These are phyloP conservation scores for Arrhopalites spinosus DNA, from an alignment of 2,888 invertebrate species.

Conservation along the genomic window DNA sequence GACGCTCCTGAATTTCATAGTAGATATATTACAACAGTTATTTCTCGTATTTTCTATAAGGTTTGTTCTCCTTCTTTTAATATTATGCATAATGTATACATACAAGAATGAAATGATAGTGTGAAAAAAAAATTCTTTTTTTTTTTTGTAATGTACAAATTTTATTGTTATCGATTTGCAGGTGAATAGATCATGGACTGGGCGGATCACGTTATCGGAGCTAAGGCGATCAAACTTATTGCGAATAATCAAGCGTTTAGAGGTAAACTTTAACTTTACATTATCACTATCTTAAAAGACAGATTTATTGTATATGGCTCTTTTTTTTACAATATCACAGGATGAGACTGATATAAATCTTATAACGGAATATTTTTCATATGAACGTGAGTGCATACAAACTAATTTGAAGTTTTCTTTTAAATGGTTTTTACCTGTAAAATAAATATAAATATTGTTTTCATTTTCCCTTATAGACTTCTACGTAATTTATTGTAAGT, in stretches of 20 bases:
- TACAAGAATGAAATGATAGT: neutral
- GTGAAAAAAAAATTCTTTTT: neutral
- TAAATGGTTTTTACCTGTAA: neutral
- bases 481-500: constrained; percentile 99
- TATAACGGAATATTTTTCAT: constrained; percentile 77
- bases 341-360: constrained; percentile 98
- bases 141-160: neutral
- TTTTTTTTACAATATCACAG: too few species aligned
- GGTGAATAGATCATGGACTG: constrained; percentile 97
- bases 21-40: constrained; percentile 94
- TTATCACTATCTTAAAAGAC: too few species aligned
- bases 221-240: constrained; percentile 88
- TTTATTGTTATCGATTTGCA: constrained; percentile 59
- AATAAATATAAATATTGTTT: neutral
- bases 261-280: too few species aligned
- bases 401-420: neutral
- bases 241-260: constrained; percentile 73
- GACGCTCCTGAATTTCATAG: constrained; percentile 99
- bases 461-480: constrained; percentile 94
- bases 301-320: too few species aligned
- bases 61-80: constrained; percentile 30
- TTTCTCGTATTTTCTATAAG: constrained; percentile 56
- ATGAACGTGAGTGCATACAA: constrained; percentile 74
- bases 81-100: neutral
- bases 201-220: constrained; percentile 85